phyloP scores from a whole-genome alignment of 1,140 invertebrate genomes.

The Nymphalis io region DNA sequence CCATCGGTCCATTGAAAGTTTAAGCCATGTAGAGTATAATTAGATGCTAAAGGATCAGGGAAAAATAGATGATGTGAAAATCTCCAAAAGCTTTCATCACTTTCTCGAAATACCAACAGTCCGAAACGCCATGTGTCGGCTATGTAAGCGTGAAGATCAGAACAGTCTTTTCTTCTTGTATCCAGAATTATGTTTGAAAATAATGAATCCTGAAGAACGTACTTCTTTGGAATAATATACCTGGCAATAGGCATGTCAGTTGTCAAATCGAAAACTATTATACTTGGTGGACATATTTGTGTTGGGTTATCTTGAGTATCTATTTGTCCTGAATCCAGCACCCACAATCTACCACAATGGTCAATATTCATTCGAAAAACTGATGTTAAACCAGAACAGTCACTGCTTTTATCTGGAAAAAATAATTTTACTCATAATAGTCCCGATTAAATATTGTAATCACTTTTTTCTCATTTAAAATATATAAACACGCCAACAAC shows the following conservation, averaged over 20 bases:
- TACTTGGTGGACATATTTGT: constrained; percentile 86
- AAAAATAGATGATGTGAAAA: constrained; percentile 88
- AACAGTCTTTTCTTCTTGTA: constrained; percentile 83
- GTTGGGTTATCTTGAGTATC: constrained; percentile 78
- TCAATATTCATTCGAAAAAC: constrained; percentile 89
- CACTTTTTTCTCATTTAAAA: too few relatives aligned
- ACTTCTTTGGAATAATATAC: constrained; percentile 84
- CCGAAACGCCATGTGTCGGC: constrained; percentile 90
- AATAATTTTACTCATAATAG: neutral
- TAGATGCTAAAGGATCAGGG: constrained; percentile 88
- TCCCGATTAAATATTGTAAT: neutral
- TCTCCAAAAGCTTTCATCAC: constrained; percentile 85
- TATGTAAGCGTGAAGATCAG: constrained; percentile 85
- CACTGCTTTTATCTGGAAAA: constrained; percentile 58
- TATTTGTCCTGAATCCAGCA: constrained; percentile 88
- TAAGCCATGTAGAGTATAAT: constrained; percentile 85
- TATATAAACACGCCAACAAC: too few relatives aligned
- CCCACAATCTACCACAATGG: constrained; percentile 86
- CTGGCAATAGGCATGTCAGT: constrained; percentile 83
- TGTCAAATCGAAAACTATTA: constrained; percentile 87
- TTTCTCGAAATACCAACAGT: constrained; percentile 85
- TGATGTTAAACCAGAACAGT: constrained; percentile 86
- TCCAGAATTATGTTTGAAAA: constrained; percentile 89
- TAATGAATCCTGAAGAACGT: constrained; percentile 86
- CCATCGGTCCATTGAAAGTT: constrained; percentile 92